Evolutionary conservation across 2,888 invertebrate genomes (phyloP).

Genomic region (Trichogramma evanescens): DNA sequence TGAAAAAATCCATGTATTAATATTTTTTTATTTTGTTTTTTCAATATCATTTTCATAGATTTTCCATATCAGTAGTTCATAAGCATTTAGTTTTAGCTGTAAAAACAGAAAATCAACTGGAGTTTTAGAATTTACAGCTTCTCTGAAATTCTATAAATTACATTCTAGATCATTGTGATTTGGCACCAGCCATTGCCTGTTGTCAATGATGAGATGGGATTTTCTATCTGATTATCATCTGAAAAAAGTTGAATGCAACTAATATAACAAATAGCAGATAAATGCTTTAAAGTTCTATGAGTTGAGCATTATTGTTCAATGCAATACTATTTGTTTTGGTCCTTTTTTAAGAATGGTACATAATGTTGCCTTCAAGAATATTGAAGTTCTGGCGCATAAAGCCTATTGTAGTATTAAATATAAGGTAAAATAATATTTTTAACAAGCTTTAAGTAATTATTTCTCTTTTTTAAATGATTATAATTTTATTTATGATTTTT

Average conservation of each 20-base stretch:
- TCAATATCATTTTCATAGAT: constrained; percentile 26
- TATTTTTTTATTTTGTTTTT: constrained; percentile 2
- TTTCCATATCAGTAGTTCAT: constrained; percentile 39
- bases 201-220: constrained; percentile 7
- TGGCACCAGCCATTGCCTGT: background rate
- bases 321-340: too few relatives aligned
- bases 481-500: too few relatives aligned
- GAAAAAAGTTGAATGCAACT: background rate
- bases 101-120: constrained; percentile 32
- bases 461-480: too few relatives aligned
- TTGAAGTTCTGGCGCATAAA: too few relatives aligned
- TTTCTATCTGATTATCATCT: background rate
- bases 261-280: too few relatives aligned
- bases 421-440: too few relatives aligned
- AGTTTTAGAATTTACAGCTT: constrained; percentile 30
- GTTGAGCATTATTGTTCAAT: too few relatives aligned
- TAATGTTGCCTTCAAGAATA: too few relatives aligned
- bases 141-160: constrained; percentile 26
- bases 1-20: constrained; percentile 6
- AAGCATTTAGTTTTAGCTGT: constrained; percentile 29
- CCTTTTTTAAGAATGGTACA: too few relatives aligned
- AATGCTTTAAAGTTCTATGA: too few relatives aligned
- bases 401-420: too few relatives aligned
- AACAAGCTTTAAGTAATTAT: too few relatives aligned
- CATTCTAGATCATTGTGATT: constrained; percentile 7